A percentile compares a stretch with the other conserved stretches of the same genome.
Conservation (phyloP, 2,113 vertebrate genomes). For the Cichladusa arquata region DNA sequence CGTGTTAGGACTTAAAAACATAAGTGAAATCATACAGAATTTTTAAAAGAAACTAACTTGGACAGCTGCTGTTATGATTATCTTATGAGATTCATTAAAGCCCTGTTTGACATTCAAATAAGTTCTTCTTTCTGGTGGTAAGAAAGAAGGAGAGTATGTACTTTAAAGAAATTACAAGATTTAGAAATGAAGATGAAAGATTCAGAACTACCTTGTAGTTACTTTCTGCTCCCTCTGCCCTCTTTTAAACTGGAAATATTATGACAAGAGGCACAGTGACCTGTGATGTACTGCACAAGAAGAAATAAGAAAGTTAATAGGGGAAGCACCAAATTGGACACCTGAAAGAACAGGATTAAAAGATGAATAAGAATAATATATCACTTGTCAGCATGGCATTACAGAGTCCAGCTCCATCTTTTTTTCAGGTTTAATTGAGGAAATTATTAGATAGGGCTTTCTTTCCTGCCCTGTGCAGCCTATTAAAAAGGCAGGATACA, state of each 20-base stretch:
- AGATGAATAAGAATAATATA: not conserved
- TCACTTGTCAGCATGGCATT: not conserved
- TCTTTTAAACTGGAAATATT: slow-evolving; percentile 31
- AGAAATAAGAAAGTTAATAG: slow-evolving; percentile 20
- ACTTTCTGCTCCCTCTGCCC: slow-evolving; percentile 27
- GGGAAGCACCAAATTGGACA: slow-evolving; percentile 1
- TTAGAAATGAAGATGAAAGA: slow-evolving; percentile 60
- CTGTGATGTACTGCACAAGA: slow-evolving; percentile 12
- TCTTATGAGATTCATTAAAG: slow-evolving; percentile 56
- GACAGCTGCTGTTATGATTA: slow-evolving; percentile 53
- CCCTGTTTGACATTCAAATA: slow-evolving; percentile 58
- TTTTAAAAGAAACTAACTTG: slow-evolving; percentile 67
- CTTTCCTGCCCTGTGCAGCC: not conserved
- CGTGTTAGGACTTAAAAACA: slow-evolving; percentile 7
- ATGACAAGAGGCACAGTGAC: not conserved
- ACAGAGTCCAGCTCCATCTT: not conserved
- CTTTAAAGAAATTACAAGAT: slow-evolving; percentile 49
- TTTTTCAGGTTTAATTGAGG: not conserved
- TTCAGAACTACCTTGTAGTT: slow-evolving; percentile 28
- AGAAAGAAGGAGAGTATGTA: slow-evolving; percentile 9
- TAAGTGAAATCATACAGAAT: slow-evolving; percentile 55
- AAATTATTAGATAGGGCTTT: not conserved
- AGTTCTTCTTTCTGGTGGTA: slow-evolving; percentile 33
- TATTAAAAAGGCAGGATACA: not conserved
- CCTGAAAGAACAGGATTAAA: slow-evolving; percentile 11